Evolutionary conservation across 1,140 invertebrate genomes (phyloP), one percentile per base, ranked within the genome.

Genomic region (Elymnias hypermnestra): DNA sequence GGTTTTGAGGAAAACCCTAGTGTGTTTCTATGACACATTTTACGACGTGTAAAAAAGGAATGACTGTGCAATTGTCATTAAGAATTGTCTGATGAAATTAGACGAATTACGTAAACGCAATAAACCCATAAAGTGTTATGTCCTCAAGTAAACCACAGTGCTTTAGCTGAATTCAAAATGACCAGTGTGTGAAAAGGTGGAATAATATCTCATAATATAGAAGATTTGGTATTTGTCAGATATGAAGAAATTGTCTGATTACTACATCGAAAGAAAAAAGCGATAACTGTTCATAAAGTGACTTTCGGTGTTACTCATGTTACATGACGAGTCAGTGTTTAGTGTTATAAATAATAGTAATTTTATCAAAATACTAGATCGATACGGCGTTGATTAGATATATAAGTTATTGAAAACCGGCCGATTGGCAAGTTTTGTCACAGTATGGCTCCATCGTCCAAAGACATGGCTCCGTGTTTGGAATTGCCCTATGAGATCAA

Each of bases 401-500:
- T 47, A 56, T 43, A 28, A 36, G 41, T 38, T 46, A 56, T 49
- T 51, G 38, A 56, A 56, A 47, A 31, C 37, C 31, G 21, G 18
- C 17, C 14, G 28, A 41, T 36, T 25, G 31, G 17, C 7, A 2
- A 17, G 10, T 15, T 40, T 18, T 26, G 26, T 21, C 36, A 25
- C 45, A 49, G 46, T 49, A 6, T 10, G n/a, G n/a, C 26, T 19
- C 33, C 33, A 23, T 26, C 10, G 15, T 2, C 12, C 23, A 18
- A 15, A 17, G 31, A 33, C 9, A 78, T 76, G 71, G 63, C 69
- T 19, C 65, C 69, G 8, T 63, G 64, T 51, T 29, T 69, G 14
- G 56, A 81, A 5, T 40, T 78, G 33, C 76, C 79, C 1, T 75
- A 72, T 25, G 71, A 72, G 8, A 77, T 83, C 4, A 56, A 36